A percentile compares a stretch with the other conserved stretches of the same genome.
These are phyloP conservation scores for Pseudorhiza aurosa DNA, from an alignment of 30 jellyfish, hydroid and myxozoan genomes.

Conservation along the genomic window DNA sequence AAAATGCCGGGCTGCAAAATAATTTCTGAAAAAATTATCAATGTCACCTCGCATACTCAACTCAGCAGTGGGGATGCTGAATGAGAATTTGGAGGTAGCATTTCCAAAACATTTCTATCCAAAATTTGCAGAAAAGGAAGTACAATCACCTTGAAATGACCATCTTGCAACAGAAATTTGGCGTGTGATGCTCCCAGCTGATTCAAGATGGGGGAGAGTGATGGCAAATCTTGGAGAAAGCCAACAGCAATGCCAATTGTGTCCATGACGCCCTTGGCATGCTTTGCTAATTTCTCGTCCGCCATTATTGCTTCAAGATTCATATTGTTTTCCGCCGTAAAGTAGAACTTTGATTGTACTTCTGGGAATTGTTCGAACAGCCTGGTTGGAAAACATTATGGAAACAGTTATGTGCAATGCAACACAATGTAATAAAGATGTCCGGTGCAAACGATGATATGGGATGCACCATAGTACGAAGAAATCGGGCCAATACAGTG, in stretches of 20 bases:
- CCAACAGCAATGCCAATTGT: constrained; percentile 62
- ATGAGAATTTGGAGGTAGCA: too few species aligned
- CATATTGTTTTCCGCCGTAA: constrained; percentile 42
- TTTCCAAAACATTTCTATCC: too few species aligned
- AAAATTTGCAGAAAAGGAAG: too few species aligned
- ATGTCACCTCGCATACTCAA: too few species aligned
- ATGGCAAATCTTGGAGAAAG: constrained; percentile 27
- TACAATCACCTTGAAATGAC: constrained; percentile 62
- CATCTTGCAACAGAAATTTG: constrained; percentile 53
- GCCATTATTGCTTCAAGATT: constrained; percentile 54
- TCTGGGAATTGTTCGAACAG: constrained; percentile 70
- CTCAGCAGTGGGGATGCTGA: too few species aligned
- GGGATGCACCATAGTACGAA: background rate
- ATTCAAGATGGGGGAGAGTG: constrained; percentile 57
- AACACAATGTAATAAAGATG: background rate
- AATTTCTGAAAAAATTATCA: too few species aligned
- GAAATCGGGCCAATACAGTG: background rate
- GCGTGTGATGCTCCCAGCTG: constrained; percentile 80
- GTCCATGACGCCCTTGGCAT: constrained; percentile 71
- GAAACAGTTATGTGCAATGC: background rate
- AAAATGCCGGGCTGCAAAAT: too few species aligned
- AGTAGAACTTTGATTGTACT: constrained; percentile 50
- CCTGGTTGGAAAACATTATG: constrained; percentile 8
- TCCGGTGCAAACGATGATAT: background rate
- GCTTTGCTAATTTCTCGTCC: constrained; percentile 64